A percentile compares a stretch with the other conserved stretches of the same genome.
Evolutionary conservation across 2,113 vertebrate species (phyloP).

Genomic region (Numida meleagris): DNA sequence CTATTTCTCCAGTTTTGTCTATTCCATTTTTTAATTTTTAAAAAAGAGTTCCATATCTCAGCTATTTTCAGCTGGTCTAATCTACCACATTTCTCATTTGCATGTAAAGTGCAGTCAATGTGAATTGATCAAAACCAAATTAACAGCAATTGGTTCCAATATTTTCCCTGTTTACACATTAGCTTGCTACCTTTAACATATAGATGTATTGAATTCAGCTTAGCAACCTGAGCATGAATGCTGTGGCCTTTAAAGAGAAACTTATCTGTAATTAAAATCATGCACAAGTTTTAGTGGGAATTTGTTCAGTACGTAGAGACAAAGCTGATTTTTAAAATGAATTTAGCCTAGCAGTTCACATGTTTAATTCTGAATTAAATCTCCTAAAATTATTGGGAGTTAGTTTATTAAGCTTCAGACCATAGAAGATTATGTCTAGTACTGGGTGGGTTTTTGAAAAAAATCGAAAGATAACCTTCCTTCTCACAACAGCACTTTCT

Average conservation of each 20-base stretch:
- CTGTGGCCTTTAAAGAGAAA: constrained; percentile 87
- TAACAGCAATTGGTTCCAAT: constrained; percentile 95
- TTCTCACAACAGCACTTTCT: neutral
- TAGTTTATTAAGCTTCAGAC: constrained; percentile 26
- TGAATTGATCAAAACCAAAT: constrained; percentile 93
- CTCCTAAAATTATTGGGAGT: constrained; percentile 33
- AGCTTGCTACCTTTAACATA: constrained; percentile 87
- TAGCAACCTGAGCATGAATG: constrained; percentile 89
- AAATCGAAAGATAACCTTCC: neutral
- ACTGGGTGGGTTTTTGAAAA: neutral
- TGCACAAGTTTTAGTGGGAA: constrained; percentile 83
- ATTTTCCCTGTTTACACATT: constrained; percentile 87
- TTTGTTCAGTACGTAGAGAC: constrained; percentile 77
- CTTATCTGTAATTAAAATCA: constrained; percentile 99
- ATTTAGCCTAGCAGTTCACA: constrained; percentile 17
- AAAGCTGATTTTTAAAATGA: constrained; percentile 75
- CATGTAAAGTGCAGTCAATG: constrained; percentile 96
- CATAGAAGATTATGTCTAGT: neutral
- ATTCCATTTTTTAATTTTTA: neutral
- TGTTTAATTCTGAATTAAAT: constrained; percentile 68
- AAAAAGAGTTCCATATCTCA: constrained; percentile 10
- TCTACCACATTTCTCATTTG: constrained; percentile 80
- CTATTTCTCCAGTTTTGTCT: neutral
- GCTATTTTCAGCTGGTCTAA: constrained; percentile 43
- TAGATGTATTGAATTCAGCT: constrained; percentile 96